These are phyloP conservation scores for Sarcoramphus papa DNA, from an alignment of 2,797 vertebrate genomes.

Conservation along the genomic window DNA sequence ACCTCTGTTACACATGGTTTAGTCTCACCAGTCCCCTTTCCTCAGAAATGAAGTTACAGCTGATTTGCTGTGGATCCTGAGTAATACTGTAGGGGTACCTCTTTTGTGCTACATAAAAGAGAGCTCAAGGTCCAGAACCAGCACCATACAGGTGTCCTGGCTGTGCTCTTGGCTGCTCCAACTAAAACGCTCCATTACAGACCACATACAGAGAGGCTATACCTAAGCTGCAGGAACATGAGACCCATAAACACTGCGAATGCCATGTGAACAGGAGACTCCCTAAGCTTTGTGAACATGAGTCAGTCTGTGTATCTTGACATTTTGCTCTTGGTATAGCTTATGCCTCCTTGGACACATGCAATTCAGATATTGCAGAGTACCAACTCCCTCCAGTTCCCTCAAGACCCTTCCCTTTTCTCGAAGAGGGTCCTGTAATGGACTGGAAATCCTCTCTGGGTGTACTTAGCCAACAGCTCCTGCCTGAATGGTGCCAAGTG, in stretches of 20 bases:
- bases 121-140: background rate
- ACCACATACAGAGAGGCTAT: background rate
- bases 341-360: background rate
- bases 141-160: background rate
- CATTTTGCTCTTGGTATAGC: background rate
- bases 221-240: background rate
- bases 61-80: background rate
- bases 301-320: background rate
- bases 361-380: background rate
- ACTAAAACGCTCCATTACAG: background rate
- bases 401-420: background rate
- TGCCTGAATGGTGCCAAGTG: background rate
- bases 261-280: background rate
- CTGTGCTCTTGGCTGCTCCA: background rate
- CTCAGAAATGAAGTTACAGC: background rate
- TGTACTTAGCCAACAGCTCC: background rate
- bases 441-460: background rate
- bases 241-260: background rate
- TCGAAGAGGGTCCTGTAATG: background rate
- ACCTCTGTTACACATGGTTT: background rate
- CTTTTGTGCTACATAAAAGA: background rate
- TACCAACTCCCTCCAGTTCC: background rate
- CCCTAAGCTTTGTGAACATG: background rate
- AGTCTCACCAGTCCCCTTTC: background rate
- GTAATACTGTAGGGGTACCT: background rate